Evolutionary conservation across 1,140 invertebrate genomes (phyloP).

Genomic region (Drosophila grimshawi): DNA sequence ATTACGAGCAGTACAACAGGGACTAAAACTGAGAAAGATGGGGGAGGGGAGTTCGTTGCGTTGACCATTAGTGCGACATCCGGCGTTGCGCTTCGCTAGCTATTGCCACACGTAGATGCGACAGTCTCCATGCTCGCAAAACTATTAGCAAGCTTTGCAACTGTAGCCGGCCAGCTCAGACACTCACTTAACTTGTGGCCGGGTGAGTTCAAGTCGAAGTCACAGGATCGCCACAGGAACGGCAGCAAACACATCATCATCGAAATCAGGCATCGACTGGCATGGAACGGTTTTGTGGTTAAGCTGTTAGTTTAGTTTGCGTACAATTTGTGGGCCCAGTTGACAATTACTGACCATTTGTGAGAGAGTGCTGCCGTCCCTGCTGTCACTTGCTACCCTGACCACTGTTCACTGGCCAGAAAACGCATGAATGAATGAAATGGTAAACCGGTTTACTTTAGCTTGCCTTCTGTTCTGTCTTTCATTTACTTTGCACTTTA

Average conservation of each 20-base stretch:
- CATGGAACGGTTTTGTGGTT: constrained; percentile 67
- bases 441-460: constrained; percentile 69
- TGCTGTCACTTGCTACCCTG: constrained; percentile 17
- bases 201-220: constrained; percentile 52
- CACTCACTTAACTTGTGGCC: constrained; percentile 74
- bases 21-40: background rate
- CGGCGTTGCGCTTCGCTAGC: constrained; percentile 77
- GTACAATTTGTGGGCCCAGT: constrained; percentile 76
- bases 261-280: constrained; percentile 45
- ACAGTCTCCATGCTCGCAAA: constrained; percentile 37
- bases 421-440: constrained; percentile 80
- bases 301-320: constrained; percentile 81
- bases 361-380: constrained; percentile 9
- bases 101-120: constrained; percentile 56
- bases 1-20: background rate
- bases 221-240: constrained; percentile 38
- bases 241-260: constrained; percentile 35
- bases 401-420: constrained; percentile 43
- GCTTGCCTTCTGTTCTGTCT: constrained; percentile 58
- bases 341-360: constrained; percentile 72
- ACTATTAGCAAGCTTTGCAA: constrained; percentile 72
- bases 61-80: constrained; percentile 84
- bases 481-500: constrained; percentile 77
- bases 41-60: constrained; percentile 55
- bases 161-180: constrained; percentile 37